Evolutionary conservation across 2,113 vertebrate species (phyloP).

Genomic region (Felis catus): F.catus_Fca126_mat1.0 CM031424.1:1706001-1706500

Average conservation of each 20-base stretch:
- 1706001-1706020: neutral
- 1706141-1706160: neutral
- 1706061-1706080: neutral
- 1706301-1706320: neutral
- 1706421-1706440: neutral
- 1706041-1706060: neutral
- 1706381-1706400: neutral
- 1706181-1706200: neutral
- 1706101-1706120: neutral
- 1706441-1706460: neutral
- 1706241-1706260: neutral
- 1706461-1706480: neutral
- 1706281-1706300: no score
- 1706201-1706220: no score
- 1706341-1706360: neutral
- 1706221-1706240: neutral
- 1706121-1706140: neutral
- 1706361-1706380: neutral
- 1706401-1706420: neutral
- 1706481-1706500: neutral
- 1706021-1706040: neutral
- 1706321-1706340: neutral
- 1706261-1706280: neutral
- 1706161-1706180: accelerated
- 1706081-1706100: neutral